These are phyloP conservation scores for Gobio occitaniae DNA, from an alignment of 2,797 vertebrate genomes.

Conservation along the genomic window DNA sequence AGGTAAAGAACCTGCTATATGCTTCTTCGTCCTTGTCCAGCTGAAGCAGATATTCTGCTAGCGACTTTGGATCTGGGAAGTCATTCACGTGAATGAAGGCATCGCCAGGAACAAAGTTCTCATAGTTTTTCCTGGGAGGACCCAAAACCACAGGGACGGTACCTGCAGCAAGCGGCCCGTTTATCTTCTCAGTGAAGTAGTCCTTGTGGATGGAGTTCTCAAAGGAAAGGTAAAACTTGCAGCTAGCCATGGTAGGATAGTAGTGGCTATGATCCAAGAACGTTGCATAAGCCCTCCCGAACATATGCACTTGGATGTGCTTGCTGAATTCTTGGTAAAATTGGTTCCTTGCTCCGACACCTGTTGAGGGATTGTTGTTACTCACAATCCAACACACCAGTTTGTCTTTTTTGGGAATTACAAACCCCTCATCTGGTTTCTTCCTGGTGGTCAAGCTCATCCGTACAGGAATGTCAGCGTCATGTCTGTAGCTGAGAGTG, in stretches of 20 bases:
- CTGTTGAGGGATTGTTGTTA: conserved; percentile 74
- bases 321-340: conserved; percentile 85
- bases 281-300: conserved; percentile 79
- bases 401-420: conserved; percentile 84
- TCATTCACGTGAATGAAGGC: conserved; percentile 90
- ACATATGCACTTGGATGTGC: conserved; percentile 83
- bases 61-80: conserved; percentile 80
- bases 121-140: conserved; percentile 86
- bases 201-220: conserved; percentile 89
- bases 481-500: conserved; percentile 86
- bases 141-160: conserved; percentile 87
- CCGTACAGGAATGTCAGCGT: conserved; percentile 87
- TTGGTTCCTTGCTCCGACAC: conserved; percentile 38
- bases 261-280: conserved; percentile 77
- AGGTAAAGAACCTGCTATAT: no score
- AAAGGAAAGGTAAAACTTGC: conserved; percentile 88
- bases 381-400: conserved; percentile 90
- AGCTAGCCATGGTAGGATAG: conserved; percentile 83
- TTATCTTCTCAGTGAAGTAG: conserved; percentile 88
- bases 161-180: conserved; percentile 81
- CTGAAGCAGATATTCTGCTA: conserved; percentile 79
- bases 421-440: conserved; percentile 76
- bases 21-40: no score
- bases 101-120: conserved; percentile 83
- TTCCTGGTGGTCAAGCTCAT: conserved; percentile 78